These are phyloP conservation scores for Pelmatolapia mariae DNA, from an alignment of 2,113 vertebrate genomes.

Conservation along the genomic window DNA sequence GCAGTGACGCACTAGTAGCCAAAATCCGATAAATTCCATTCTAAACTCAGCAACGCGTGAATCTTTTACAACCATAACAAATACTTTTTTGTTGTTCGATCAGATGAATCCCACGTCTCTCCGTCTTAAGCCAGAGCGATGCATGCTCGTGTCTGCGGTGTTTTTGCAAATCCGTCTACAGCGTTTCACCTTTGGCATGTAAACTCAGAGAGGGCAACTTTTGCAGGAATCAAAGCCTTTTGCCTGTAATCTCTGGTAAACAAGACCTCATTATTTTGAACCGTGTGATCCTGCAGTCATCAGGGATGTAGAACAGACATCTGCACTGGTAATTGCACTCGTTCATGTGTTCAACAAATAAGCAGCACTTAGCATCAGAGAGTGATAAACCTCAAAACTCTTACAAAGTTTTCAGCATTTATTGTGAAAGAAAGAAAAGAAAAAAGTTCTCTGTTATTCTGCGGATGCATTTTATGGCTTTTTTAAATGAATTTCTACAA, in stretches of 20 bases:
- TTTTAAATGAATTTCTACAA: background rate
- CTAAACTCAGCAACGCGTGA: conserved; percentile 10
- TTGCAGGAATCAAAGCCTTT: conserved; percentile 38
- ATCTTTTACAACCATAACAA: conserved; percentile 27
- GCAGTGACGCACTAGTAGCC: background rate
- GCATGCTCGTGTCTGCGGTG: conserved; percentile 10
- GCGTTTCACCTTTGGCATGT: conserved; percentile 28
- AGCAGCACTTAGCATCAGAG: background rate
- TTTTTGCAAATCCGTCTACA: conserved; percentile 28
- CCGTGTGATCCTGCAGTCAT: conserved; percentile 44
- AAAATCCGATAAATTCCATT: conserved; percentile 1
- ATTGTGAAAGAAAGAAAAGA: background rate
- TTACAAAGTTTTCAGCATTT: background rate
- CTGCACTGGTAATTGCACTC: conserved; percentile 34
- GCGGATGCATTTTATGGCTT: background rate
- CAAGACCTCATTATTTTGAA: conserved; percentile 58
- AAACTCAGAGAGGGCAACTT: conserved; percentile 27
- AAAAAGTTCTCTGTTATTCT: background rate
- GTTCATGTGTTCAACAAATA: conserved; percentile 10
- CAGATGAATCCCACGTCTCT: conserved; percentile 4
- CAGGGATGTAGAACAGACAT: conserved; percentile 25
- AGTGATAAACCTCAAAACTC: background rate
- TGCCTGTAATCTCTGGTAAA: conserved; percentile 31
- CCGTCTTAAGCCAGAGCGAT: background rate
- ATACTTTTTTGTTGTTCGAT: conserved; percentile 12